Percentiles rank a stretch among this genome's conserved stretches.
Evolutionary conservation across 2,797 vertebrate species (phyloP).

Genomic region (Muscicapa comitata): DNA sequence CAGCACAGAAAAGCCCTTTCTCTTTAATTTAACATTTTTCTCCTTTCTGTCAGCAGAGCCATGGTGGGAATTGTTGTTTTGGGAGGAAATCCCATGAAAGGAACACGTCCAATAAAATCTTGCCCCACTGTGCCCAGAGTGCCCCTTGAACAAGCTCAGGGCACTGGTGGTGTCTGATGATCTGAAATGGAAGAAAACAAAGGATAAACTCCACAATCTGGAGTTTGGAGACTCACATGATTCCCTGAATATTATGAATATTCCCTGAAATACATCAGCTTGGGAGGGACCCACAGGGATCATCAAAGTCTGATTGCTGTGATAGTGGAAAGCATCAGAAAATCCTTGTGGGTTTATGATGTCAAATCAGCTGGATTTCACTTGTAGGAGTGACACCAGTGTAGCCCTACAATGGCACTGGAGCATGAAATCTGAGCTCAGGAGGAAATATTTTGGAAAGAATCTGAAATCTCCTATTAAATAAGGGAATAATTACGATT

Average conservation of each 20-base stretch:
- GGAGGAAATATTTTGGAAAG: neutral
- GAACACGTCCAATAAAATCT: neutral
- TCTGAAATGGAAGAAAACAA: neutral
- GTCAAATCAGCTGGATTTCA: neutral
- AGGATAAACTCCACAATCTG: neutral
- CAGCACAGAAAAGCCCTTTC: neutral
- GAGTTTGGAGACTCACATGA: accelerated
- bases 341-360: neutral
- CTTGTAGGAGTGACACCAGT: too few species aligned
- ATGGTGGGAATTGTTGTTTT: neutral
- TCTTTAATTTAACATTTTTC: neutral
- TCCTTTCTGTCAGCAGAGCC: neutral
- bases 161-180: neutral
- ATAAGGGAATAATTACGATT: neutral
- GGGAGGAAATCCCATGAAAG: neutral
- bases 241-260: too few species aligned
- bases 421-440: neutral
- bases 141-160: neutral
- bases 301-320: neutral
- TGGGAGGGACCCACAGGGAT: neutral
- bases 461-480: neutral
- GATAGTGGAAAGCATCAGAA: neutral
- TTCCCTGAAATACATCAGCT: neutral
- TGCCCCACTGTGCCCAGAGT: neutral
- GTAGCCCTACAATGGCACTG: neutral